These are phyloP conservation scores for Stenotaenia linearis DNA, from an alignment of 2,888 invertebrate species.

Conservation along the genomic window DNA sequence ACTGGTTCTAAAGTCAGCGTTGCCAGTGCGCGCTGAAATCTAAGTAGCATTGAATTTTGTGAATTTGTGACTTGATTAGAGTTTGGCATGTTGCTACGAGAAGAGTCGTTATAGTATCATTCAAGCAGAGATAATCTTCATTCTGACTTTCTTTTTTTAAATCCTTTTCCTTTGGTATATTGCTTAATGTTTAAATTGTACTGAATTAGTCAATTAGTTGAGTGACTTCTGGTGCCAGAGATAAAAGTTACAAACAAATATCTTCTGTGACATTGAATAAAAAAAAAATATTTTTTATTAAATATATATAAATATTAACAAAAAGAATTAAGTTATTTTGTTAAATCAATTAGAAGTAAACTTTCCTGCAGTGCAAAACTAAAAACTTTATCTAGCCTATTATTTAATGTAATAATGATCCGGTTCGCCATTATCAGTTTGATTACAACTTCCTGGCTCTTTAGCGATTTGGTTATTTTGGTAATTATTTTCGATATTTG, in stretches of 20 bases:
- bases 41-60: neutral
- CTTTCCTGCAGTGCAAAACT: too few species aligned
- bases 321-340: too few species aligned
- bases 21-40: neutral
- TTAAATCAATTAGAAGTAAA: too few species aligned
- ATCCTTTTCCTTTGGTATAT: neutral
- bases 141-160: neutral
- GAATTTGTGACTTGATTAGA: neutral
- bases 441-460: too few species aligned
- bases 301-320: too few species aligned
- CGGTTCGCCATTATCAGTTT: too few species aligned
- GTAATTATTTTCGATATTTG: neutral
- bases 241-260: neutral
- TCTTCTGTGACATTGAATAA: neutral
- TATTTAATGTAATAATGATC: too few species aligned
- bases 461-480: too few species aligned
- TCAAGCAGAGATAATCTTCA: neutral
- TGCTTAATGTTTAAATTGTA: neutral
- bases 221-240: neutral
- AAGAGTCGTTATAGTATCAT: neutral
- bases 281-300: neutral
- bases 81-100: neutral
- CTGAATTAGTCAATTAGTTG: neutral
- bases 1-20: slow-evolving; percentile 21
- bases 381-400: too few species aligned